A percentile compares a stretch with the other conserved stretches of the same genome.
These are phyloP conservation scores for Nasonovia ribisnigri DNA, from an alignment of 2,888 invertebrate species.

Conservation along the genomic window DNA sequence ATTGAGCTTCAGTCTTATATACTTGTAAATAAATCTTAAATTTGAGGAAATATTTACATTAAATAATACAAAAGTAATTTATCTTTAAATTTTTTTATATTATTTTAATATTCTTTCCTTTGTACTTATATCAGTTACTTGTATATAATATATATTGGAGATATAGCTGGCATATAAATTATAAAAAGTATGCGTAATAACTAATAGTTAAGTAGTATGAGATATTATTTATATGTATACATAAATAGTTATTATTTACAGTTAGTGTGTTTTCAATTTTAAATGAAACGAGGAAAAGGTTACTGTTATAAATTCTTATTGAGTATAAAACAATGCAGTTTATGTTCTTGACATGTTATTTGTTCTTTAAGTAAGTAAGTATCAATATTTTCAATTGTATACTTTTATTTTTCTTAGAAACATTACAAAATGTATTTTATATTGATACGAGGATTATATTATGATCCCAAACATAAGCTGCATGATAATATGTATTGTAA, in stretches of 20 bases:
- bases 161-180: background rate
- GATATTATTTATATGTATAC: background rate
- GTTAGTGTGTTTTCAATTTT: background rate
- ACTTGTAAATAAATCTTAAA: background rate
- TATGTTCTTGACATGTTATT: background rate
- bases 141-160: background rate
- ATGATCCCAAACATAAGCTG: background rate
- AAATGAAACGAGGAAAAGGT: background rate
- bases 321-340: background rate
- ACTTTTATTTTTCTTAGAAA: background rate
- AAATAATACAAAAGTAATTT: background rate
- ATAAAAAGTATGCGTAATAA: background rate
- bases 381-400: background rate
- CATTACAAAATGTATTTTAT: background rate
- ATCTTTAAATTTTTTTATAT: background rate
- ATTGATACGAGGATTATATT: background rate
- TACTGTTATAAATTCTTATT: background rate
- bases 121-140: background rate
- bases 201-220: background rate
- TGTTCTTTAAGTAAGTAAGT: background rate
- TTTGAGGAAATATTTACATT: background rate
- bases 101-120: background rate
- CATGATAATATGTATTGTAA: background rate
- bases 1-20: background rate
- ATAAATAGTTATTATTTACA: background rate